Conservation (phyloP, 2,113 vertebrate species). For the Vidua chalybeata region DNA sequence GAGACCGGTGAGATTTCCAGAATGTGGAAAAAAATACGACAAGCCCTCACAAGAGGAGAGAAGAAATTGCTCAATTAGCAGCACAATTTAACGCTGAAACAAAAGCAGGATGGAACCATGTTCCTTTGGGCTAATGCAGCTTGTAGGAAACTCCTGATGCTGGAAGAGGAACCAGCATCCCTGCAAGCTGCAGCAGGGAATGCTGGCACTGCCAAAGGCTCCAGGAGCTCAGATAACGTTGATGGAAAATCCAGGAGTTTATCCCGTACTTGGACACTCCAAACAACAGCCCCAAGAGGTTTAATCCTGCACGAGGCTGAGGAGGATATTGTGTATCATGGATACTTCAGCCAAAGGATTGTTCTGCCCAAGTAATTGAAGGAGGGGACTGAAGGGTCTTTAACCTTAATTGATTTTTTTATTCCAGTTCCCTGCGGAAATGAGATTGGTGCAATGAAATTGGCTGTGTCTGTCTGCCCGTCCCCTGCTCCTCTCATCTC, state of each 20-base stretch:
- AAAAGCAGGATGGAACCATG: not conserved
- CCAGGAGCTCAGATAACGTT: accelerated
- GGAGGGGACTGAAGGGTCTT: conserved; percentile 1
- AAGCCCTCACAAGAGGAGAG: accelerated
- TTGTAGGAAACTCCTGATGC: not conserved
- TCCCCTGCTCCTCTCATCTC: conserved; percentile 9
- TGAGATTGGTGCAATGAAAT: not conserved
- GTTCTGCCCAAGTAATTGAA: conserved; percentile 1
- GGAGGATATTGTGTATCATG: not conserved
- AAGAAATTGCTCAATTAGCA: not conserved
- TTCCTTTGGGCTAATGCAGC: not conserved
- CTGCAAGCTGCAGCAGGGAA: not conserved
- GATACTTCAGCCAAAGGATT: not conserved
- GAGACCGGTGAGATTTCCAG: not conserved
- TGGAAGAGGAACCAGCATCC: not conserved
- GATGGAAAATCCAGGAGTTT: not conserved
- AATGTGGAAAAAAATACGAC: not conserved
- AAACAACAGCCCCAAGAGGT: not conserved
- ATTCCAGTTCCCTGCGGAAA: conserved; percentile 39
- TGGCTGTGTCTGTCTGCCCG: not conserved
- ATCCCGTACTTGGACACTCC: not conserved
- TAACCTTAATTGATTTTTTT: conserved; percentile 15
- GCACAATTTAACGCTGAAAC: accelerated
- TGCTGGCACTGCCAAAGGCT: not conserved
- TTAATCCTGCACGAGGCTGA: not conserved